A percentile compares a stretch with the other conserved stretches of the same genome.
Evolutionary conservation across 2,113 vertebrate genomes (phyloP).

Genomic region (Rattus norvegicus): GRCr8 NC_086023.1:156271001-156271500

Average conservation of each 20-base stretch:
- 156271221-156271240: background rate
- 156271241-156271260: background rate
- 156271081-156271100: background rate
- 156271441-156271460: background rate
- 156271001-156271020: background rate
- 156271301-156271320: background rate
- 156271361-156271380: background rate
- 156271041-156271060: fast-evolving
- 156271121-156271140: fast-evolving
- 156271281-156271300: too few species aligned
- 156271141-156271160: too few species aligned
- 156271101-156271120: fast-evolving
- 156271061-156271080: fast-evolving
- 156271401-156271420: too few species aligned
- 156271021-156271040: background rate
- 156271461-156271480: background rate
- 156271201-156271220: too few species aligned
- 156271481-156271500: background rate
- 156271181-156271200: conserved; percentile 2
- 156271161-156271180: background rate
- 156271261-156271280: background rate
- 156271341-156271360: background rate
- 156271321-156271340: background rate
- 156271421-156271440: too few species aligned
- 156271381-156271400: too few species aligned